Evolutionary conservation across 2,113 vertebrate genomes (phyloP).

Genomic region (Lucifuga dentata): DNA sequence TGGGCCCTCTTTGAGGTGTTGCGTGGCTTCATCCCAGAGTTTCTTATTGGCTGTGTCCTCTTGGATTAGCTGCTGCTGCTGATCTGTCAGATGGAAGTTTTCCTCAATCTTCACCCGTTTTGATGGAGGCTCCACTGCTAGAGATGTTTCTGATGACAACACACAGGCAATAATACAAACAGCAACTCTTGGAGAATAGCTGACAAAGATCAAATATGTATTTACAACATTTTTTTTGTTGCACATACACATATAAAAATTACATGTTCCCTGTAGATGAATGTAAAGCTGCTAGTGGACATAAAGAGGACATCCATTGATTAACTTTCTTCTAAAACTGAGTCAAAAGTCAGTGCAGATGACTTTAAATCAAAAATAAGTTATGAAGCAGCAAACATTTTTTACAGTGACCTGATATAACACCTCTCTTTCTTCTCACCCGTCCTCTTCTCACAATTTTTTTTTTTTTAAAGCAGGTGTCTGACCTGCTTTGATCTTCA

Average conservation of each 20-base stretch:
- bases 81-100: slow-evolving; percentile 90
- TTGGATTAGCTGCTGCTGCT: slow-evolving; percentile 90
- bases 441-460: slow-evolving; percentile 55
- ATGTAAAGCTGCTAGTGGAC: too few relatives aligned
- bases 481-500: slow-evolving; percentile 60
- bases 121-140: slow-evolving; percentile 74
- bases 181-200: background rate
- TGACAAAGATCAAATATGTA: too few relatives aligned
- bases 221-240: background rate
- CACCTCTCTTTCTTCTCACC: slow-evolving; percentile 35
- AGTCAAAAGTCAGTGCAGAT: too few relatives aligned
- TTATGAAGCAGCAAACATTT: background rate
- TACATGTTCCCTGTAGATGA: background rate
- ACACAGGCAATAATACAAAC: slow-evolving; percentile 52
- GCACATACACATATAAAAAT: background rate
- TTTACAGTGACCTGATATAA: background rate
- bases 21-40: slow-evolving; percentile 95
- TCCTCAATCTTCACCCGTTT: slow-evolving; percentile 91
- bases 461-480: too few relatives aligned
- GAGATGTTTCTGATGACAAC: slow-evolving; percentile 48
- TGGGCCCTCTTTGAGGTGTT: slow-evolving; percentile 92
- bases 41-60: slow-evolving; percentile 96
- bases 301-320: too few relatives aligned
- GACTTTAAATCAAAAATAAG: background rate
- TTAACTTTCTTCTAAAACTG: too few relatives aligned